phyloP scores from a whole-genome alignment of 2,797 vertebrate genomes.

The Syngnathus rostellatus region DNA sequence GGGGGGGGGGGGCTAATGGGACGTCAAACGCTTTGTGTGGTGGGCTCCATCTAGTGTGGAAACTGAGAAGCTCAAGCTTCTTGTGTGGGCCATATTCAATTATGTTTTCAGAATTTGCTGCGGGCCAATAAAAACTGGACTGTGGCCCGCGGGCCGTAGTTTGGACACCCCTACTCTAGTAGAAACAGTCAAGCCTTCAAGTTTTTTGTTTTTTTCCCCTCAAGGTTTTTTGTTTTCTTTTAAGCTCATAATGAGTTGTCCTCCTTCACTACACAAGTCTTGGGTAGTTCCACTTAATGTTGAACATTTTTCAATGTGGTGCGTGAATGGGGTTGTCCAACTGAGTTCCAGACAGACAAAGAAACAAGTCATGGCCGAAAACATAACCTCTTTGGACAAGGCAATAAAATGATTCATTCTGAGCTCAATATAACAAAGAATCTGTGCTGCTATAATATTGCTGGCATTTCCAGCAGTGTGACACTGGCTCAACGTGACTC shows the following conservation, averaged over 20 bases:
- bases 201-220: background rate
- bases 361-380: background rate
- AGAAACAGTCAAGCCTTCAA: background rate
- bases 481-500: background rate
- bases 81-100: too few species aligned
- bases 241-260: background rate
- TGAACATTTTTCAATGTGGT: background rate
- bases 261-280: background rate
- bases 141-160: too few species aligned
- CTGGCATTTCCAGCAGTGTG: constrained; percentile 1
- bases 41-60: too few species aligned
- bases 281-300: background rate
- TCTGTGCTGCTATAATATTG: background rate
- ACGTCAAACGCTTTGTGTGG: too few species aligned
- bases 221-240: background rate
- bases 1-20: too few species aligned
- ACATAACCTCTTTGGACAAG: background rate
- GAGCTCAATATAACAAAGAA: background rate
- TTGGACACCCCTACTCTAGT: background rate
- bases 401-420: background rate
- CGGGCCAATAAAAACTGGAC: too few species aligned
- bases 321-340: background rate
- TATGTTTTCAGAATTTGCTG: too few species aligned
- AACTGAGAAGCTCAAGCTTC: too few species aligned
- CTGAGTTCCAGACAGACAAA: background rate